A percentile compares a stretch with the other conserved stretches of the same genome.
phyloP scores from a whole-genome alignment of 2,797 vertebrate species.

The Halcyon chelicuti region DNA sequence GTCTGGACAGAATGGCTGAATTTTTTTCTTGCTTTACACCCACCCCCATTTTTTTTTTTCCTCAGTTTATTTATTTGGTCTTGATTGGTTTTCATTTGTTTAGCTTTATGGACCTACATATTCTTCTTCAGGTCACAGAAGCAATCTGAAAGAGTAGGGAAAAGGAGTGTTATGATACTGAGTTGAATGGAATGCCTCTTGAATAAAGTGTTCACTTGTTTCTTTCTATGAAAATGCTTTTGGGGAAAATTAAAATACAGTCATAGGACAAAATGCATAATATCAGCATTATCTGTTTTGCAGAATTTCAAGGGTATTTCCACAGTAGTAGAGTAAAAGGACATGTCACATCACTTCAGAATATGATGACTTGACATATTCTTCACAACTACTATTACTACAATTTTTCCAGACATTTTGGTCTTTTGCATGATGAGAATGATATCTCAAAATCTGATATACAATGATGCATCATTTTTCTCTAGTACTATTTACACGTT shows the following conservation, averaged over 20 bases:
- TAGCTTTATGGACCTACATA: background rate
- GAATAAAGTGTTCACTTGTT: background rate
- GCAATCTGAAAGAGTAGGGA: background rate
- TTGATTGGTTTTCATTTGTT: background rate
- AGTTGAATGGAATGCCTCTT: background rate
- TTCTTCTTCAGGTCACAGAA: background rate
- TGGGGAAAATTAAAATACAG: background rate
- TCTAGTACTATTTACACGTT: background rate
- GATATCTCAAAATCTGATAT: background rate
- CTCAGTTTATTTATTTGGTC: too few species aligned
- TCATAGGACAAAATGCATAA: background rate
- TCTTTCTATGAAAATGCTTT: background rate
- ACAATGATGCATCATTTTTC: background rate
- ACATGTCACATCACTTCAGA: background rate
- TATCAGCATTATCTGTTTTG: background rate
- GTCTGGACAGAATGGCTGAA: background rate
- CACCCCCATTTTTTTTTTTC: background rate
- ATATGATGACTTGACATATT: background rate
- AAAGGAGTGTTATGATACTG: background rate
- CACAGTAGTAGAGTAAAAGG: background rate
- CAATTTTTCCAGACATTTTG: background rate
- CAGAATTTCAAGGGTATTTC: background rate
- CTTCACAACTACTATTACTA: background rate
- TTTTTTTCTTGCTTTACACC: background rate
- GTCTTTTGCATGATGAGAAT: background rate